Percentiles rank a stretch among this genome's conserved stretches.
These are phyloP conservation scores for Tiliacea aurago DNA, from an alignment of 2,888 invertebrate species.

Conservation along the genomic window DNA sequence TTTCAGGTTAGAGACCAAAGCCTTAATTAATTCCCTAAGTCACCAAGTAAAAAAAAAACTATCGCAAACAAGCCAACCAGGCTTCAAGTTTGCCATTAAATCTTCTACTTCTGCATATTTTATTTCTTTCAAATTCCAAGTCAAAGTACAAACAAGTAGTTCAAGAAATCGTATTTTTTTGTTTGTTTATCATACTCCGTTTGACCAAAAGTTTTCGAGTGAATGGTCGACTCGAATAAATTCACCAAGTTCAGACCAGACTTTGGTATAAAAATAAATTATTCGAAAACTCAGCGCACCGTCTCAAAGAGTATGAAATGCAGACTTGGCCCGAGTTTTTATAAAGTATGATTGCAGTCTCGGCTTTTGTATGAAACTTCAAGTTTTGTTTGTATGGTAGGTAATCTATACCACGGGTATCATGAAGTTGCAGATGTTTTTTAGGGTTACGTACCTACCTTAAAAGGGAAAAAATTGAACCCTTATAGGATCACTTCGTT, in stretches of 20 bases:
- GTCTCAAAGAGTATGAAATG: conserved; percentile 44
- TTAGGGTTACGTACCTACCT: too few species aligned
- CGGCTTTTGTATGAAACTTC: conserved; percentile 25
- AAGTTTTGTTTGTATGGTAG: conserved; percentile 48
- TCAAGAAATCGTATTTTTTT: conserved; percentile 35
- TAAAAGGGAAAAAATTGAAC: too few species aligned
- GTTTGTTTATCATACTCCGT: conserved; percentile 69
- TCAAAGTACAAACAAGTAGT: conserved; percentile 31
- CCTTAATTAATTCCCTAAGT: conserved; percentile 17
- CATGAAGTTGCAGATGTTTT: conserved; percentile 11
- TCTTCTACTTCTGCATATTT: conserved; percentile 48
- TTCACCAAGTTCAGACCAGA: conserved; percentile 61
- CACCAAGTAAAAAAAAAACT: conserved; percentile 15
- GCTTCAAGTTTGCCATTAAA: conserved; percentile 48
- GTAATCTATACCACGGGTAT: conserved; percentile 25
- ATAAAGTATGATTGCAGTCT: conserved; percentile 50
- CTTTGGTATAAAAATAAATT: conserved; percentile 77
- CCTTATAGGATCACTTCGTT: too few species aligned
- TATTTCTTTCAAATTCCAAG: conserved; percentile 29
- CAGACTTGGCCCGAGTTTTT: conserved; percentile 52
- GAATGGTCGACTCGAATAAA: conserved; percentile 70
- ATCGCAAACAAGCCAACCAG: background rate
- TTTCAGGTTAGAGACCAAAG: background rate
- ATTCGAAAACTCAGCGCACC: conserved; percentile 70
- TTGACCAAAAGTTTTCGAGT: conserved; percentile 63